Evolutionary conservation across 2,888 invertebrate genomes (phyloP), one percentile per base, ranked within the genome.

Genomic region (Papilio elwesi): DNA sequence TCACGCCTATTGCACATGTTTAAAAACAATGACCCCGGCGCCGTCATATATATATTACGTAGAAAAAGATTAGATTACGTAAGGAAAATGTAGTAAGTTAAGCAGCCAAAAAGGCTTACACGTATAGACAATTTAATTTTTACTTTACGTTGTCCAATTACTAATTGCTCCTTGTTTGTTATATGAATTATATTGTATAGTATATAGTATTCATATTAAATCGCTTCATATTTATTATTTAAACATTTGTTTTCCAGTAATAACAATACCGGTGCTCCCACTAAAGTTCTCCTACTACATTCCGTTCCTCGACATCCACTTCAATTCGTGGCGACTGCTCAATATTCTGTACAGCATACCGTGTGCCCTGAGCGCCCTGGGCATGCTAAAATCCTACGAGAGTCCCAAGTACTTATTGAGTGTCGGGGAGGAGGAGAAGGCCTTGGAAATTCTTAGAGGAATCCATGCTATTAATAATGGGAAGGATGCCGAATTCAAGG

Each of bases 391-490:
- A 49, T 89, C 95, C 10, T 96, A 96, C 0, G 97, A 97, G 85
- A 97, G 97, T 76, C 97, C 97, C 0, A 96, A 97, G 83, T 97
- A 95, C 81, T 88, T 96, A 63, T 89, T 96, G 11, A 88, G 94
- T 93, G 65, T 95, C 91, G 88, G 96, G 89, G 91, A 81, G 2
- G 81, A 88, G 3, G 89, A 94, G 0, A 91, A 95, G 71, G 96
- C 97, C 0, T 79, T 97, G 55, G 75, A 85, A 11, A 83, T 89
- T 0, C 74, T 93, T 74, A 85, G 78, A 69, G 80, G 77, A 0
- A 91, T 93, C 5, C 90, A 82, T 71, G 78, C 76, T 0, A 81
- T 89, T 7, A 93, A 93, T 71, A 85, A 82, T 43, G 86, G 89
- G 9, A 86, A 84, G n/a, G 78, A 77, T 26, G 76, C 70, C 2